Conservation (phyloP, 2,113 vertebrate genomes). For the Hiodon alosoides region DNA sequence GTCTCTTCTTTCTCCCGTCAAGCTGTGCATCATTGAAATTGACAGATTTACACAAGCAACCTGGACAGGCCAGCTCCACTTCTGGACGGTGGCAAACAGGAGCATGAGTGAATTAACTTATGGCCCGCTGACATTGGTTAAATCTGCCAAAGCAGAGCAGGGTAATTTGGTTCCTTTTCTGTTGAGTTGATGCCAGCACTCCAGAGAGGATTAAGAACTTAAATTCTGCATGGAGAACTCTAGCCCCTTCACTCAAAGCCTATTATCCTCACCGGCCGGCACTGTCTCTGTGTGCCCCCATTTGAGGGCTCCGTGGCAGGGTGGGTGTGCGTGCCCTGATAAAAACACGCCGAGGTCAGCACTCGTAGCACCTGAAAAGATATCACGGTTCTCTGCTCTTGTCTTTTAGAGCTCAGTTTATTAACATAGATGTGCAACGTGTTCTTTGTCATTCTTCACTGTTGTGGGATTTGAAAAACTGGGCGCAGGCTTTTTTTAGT, state of each 20-base stretch:
- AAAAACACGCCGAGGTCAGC: not conserved
- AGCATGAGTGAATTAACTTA: constrained; percentile 88
- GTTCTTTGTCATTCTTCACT: too few species aligned
- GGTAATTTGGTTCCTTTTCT: constrained; percentile 92
- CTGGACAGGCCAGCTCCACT: constrained; percentile 58
- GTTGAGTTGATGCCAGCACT: constrained; percentile 82
- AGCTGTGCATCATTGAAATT: constrained; percentile 68
- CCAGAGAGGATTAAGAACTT: constrained; percentile 85
- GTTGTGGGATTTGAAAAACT: too few species aligned
- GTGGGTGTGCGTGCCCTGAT: constrained; percentile 54
- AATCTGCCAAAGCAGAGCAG: constrained; percentile 82
- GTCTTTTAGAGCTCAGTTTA: too few species aligned
- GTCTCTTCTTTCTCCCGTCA: constrained; percentile 59
- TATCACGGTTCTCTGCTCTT: too few species aligned
- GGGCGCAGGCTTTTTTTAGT: too few species aligned
- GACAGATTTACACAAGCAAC: constrained; percentile 66
- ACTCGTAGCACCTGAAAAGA: too few species aligned
- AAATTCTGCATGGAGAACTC: constrained; percentile 75
- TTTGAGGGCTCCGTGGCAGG: constrained; percentile 61
- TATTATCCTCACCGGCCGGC: constrained; percentile 68
- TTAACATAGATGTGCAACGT: too few species aligned
- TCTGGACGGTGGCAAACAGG: constrained; percentile 68
- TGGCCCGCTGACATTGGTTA: constrained; percentile 80
- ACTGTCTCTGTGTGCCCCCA: constrained; percentile 59
- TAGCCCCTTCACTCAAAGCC: constrained; percentile 61